phyloP scores from a whole-genome alignment of 2,113 vertebrate species.

The Trogon surrucura region DNA sequence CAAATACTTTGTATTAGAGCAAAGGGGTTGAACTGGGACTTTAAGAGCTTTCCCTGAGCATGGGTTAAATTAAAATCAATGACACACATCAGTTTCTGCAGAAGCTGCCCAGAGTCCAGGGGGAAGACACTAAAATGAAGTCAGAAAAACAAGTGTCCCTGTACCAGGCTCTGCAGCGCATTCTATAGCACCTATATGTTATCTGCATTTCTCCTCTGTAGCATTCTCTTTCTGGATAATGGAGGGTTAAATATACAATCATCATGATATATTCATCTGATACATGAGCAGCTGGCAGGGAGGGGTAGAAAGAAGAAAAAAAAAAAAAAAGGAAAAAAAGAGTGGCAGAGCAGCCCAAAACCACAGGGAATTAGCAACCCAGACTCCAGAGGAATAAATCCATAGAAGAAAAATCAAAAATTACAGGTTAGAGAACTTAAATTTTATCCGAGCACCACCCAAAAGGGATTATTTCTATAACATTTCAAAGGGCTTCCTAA shows the following conservation, averaged over 20 bases:
- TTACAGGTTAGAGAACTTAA: background rate
- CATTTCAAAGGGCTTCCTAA: slow-evolving; percentile 18
- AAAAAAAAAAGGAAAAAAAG: background rate
- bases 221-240: background rate
- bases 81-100: background rate
- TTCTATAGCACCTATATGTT: background rate
- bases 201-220: background rate
- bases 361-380: background rate
- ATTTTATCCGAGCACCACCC: background rate
- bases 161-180: background rate
- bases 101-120: background rate
- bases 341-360: background rate
- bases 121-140: background rate
- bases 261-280: background rate
- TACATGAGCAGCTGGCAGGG: background rate
- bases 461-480: slow-evolving; percentile 18
- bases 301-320: background rate
- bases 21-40: background rate
- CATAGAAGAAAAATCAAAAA: background rate
- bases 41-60: background rate
- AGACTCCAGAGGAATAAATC: background rate
- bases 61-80: background rate
- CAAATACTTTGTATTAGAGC: background rate
- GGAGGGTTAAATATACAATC: slow-evolving; percentile 10
- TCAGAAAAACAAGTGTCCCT: background rate